Percentiles rank a stretch among this genome's conserved stretches.
Evolutionary conservation across 2,888 invertebrate genomes (phyloP).

Genomic region (Phania funesta): DNA sequence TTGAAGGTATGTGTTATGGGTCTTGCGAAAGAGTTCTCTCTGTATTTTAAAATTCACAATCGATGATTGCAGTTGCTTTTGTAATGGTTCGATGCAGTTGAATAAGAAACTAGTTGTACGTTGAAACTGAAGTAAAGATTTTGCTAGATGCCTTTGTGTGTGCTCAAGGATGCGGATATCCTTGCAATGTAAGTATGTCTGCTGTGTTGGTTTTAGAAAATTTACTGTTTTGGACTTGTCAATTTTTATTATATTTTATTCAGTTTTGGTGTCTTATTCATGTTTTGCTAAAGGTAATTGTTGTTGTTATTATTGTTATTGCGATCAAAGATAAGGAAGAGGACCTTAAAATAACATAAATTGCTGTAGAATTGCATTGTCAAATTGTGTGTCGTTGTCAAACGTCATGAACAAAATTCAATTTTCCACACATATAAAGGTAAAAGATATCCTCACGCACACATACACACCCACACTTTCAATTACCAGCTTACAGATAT

Average conservation of each 20-base stretch:
- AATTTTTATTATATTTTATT: constrained; percentile 37
- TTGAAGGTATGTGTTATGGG: constrained; percentile 34
- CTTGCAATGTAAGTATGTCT: background rate
- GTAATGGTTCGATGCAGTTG: constrained; percentile 61
- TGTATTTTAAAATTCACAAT: constrained; percentile 19
- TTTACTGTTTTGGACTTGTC: constrained; percentile 56
- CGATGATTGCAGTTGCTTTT: constrained; percentile 62
- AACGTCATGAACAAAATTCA: constrained; percentile 65
- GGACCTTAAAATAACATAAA: constrained; percentile 63
- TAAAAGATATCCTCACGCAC: background rate
- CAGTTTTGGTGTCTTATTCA: constrained; percentile 18
- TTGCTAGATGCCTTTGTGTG: constrained; percentile 6
- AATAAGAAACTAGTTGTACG: constrained; percentile 58
- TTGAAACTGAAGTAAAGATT: constrained; percentile 40
- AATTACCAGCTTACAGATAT: background rate
- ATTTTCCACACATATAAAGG: constrained; percentile 53
- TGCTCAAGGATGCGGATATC: background rate
- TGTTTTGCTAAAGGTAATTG: constrained; percentile 1
- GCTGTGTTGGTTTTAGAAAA: constrained; percentile 23
- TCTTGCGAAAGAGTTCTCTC: constrained; percentile 54
- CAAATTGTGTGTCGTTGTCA: constrained; percentile 63
- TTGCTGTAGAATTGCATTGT: constrained; percentile 60
- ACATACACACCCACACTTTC: background rate
- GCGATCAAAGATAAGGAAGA: constrained; percentile 41
- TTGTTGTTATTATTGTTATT: constrained; percentile 35